These are phyloP conservation scores for Rhea americana DNA, from an alignment of 2,113 vertebrate genomes.

Conservation along the genomic window DNA sequence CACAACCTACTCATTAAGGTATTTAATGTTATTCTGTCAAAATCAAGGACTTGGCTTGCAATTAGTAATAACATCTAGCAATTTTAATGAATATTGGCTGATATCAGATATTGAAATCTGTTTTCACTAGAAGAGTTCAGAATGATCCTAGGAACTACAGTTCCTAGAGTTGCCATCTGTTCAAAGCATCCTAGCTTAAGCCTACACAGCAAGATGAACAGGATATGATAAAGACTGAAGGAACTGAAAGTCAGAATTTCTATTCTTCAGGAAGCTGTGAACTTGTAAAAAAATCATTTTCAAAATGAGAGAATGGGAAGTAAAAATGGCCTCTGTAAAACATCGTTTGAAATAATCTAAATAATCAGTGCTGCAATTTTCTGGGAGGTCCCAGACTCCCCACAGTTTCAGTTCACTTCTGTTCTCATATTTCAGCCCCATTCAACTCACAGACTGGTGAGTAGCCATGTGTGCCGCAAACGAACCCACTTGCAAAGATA, in stretches of 20 bases:
- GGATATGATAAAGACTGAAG: not conserved
- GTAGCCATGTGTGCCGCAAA: not conserved
- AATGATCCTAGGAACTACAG: not conserved
- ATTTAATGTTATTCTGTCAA: not conserved
- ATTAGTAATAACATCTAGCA: not conserved
- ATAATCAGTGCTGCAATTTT: not conserved
- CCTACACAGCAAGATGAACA: not conserved
- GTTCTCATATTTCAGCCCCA: not conserved
- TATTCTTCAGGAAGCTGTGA: not conserved
- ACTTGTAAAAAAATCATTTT: not conserved
- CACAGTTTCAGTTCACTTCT: not conserved
- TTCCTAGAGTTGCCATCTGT: not conserved
- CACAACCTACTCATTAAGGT: not conserved
- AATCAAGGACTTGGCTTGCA: not conserved
- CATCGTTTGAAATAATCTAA: not conserved
- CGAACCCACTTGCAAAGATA: rapidly evolving
- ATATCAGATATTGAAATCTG: not conserved
- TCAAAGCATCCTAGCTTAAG: not conserved
- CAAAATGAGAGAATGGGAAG: not conserved
- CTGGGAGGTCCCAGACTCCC: not conserved
- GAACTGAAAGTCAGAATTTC: not conserved
- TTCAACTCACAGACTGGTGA: not conserved
- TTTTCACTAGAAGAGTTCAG: not conserved
- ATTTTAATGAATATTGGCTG: not conserved
- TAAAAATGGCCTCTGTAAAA: not conserved